phyloP scores from a whole-genome alignment of 2,888 invertebrate species.

The Polyploca ridens region DNA sequence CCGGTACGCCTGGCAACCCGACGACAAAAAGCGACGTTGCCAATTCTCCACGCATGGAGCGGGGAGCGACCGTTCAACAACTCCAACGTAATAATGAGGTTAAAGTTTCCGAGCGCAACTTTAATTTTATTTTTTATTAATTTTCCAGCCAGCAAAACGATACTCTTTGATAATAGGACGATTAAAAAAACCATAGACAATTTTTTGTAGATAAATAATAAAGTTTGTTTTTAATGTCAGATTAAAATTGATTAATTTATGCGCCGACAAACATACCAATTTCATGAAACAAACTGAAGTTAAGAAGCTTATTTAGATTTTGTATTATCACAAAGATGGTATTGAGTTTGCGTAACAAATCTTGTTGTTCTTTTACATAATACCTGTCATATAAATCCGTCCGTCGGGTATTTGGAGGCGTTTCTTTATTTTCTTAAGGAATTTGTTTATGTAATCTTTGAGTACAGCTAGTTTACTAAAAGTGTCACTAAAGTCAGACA shows the following conservation, averaged over 20 bases:
- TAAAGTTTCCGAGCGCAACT: slow-evolving; percentile 78
- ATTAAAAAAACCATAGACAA: neutral
- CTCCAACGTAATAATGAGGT: slow-evolving; percentile 77
- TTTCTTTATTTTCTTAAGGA: neutral
- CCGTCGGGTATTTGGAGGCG: neutral
- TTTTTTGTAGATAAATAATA: slow-evolving; percentile 1
- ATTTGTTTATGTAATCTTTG: neutral
- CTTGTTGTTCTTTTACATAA: slow-evolving; percentile 5
- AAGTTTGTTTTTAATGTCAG: slow-evolving; percentile 18
- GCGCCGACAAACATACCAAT: slow-evolving; percentile 10
- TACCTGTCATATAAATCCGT: neutral
- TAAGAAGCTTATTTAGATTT: neutral
- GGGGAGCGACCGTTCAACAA: slow-evolving; percentile 39
- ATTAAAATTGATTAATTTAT: slow-evolving; percentile 23
- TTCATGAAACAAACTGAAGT: neutral
- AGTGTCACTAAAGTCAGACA: no score
- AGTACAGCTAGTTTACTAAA: no score
- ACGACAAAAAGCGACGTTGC: slow-evolving; percentile 72
- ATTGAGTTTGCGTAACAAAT: neutral
- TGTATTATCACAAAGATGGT: neutral
- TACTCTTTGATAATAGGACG: neutral
- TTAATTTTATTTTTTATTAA: slow-evolving; percentile 57
- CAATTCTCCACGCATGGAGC: slow-evolving; percentile 55
- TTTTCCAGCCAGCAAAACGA: slow-evolving; percentile 38
- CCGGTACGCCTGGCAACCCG: slow-evolving; percentile 49